Evolutionary conservation across 2,888 invertebrate genomes (phyloP).

Genomic region (Spilosoma lubricipeda): DNA sequence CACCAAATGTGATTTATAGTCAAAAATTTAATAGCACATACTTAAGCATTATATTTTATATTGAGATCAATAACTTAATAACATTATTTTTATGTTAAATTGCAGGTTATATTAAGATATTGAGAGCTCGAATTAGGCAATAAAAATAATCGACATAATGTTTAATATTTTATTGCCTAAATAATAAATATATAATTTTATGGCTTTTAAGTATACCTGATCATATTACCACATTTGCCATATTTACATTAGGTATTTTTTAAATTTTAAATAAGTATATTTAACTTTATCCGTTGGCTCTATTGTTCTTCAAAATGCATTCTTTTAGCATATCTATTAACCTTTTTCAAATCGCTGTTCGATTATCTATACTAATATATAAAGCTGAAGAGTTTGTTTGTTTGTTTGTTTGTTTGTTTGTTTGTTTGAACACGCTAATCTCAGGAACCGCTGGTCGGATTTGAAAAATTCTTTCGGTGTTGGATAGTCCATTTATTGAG

Average conservation of each 20-base stretch:
- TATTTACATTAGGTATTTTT: not conserved
- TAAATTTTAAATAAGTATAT: too few species aligned
- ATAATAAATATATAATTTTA: constrained; percentile 33
- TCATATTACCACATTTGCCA: not conserved
- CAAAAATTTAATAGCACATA: not conserved
- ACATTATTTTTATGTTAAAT: constrained; percentile 2
- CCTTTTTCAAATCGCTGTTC: too few species aligned
- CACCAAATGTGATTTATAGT: not conserved
- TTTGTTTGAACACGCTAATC: too few species aligned
- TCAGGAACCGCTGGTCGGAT: too few species aligned
- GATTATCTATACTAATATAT: too few species aligned
- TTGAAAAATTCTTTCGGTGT: too few species aligned
- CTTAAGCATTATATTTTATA: not conserved
- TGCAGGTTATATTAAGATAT: constrained; percentile 38
- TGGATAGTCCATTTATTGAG: too few species aligned
- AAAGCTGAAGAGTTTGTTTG: too few species aligned
- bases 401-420: too few species aligned
- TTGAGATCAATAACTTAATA: constrained; percentile 3
- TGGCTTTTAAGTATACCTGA: constrained; percentile 3
- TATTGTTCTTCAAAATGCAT: too few species aligned
- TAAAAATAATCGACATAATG: constrained; percentile 44
- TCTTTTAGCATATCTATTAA: too few species aligned
- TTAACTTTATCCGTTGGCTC: too few species aligned
- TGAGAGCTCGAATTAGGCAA: constrained; percentile 36
- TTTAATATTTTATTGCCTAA: constrained; percentile 34